A percentile compares a stretch with the other conserved stretches of the same genome.
Conservation (phyloP, 2,888 invertebrate genomes). For the Lepidonotus clava region DNA sequence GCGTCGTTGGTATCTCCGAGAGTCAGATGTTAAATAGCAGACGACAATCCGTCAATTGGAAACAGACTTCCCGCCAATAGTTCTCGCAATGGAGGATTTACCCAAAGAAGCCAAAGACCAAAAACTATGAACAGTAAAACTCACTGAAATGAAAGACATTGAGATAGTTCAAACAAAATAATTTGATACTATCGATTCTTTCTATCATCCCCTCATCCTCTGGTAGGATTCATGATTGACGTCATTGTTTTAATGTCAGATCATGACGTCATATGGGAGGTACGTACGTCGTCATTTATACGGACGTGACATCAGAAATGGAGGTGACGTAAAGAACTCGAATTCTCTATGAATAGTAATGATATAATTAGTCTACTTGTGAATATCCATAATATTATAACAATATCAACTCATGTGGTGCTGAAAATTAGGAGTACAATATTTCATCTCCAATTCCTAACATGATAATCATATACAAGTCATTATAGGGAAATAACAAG, state of each 20-base stretch:
- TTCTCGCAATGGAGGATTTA: no score
- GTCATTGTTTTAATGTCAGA: not conserved
- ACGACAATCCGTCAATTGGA: not conserved
- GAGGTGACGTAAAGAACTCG: not conserved
- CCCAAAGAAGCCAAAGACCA: slow-evolving; percentile 8
- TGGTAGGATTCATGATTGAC: not conserved
- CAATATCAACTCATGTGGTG: no score
- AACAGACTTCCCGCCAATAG: no score
- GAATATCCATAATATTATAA: not conserved
- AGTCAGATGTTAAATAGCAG: not conserved
- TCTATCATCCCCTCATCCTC: not conserved
- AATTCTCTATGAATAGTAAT: not conserved
- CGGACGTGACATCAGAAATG: not conserved
- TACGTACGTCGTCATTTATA: not conserved
- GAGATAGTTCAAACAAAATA: no score
- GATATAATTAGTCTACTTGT: not conserved
- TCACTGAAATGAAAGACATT: no score
- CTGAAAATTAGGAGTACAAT: not conserved
- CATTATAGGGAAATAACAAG: no score
- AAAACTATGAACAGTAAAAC: not conserved
- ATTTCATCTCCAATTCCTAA: slow-evolving; percentile 4
- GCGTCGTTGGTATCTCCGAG: no score
- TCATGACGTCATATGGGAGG: not conserved
- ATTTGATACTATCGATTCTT: not conserved
- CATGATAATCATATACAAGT: no score